These are phyloP conservation scores for Diplosoma virens DNA, from an alignment of 23 tunicate genomes.

Conservation along the genomic window DNA sequence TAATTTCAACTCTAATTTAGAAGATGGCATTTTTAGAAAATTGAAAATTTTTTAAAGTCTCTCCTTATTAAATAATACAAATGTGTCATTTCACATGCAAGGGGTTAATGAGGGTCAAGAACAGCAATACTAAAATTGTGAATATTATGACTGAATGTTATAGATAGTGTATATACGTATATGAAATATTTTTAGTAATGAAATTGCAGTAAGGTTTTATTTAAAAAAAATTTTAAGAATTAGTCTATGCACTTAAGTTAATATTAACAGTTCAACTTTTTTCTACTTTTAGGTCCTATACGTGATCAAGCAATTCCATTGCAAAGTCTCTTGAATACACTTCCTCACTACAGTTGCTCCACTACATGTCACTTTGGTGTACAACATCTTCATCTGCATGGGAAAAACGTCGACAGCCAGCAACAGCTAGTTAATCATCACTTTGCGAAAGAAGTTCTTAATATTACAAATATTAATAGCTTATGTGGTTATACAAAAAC, in stretches of 20 bases:
- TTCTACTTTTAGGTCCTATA: conserved; percentile 43
- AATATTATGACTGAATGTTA: no score
- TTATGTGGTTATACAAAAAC: conserved; percentile 2
- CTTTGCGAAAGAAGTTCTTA: neutral
- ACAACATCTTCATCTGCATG: conserved; percentile 43
- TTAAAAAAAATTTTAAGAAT: neutral
- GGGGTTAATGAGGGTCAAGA: no score
- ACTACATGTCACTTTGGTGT: conserved; percentile 51
- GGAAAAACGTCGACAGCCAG: conserved; percentile 38
- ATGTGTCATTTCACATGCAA: no score
- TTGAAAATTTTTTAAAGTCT: no score
- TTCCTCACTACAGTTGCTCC: conserved; percentile 10
- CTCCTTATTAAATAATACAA: no score
- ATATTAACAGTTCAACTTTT: no score
- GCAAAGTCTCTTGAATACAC: conserved; percentile 74
- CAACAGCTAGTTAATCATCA: conserved; percentile 34
- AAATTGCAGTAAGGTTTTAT: neutral
- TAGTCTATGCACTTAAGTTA: no score
- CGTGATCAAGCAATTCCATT: conserved; percentile 46
- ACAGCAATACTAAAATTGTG: no score
- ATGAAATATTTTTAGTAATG: neutral
- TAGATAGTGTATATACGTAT: neutral
- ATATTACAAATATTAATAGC: neutral
- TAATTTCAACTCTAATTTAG: no score
- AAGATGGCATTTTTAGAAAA: no score